phyloP scores from a whole-genome alignment of 2,113 vertebrate genomes.

The Arenaria interpres region DNA sequence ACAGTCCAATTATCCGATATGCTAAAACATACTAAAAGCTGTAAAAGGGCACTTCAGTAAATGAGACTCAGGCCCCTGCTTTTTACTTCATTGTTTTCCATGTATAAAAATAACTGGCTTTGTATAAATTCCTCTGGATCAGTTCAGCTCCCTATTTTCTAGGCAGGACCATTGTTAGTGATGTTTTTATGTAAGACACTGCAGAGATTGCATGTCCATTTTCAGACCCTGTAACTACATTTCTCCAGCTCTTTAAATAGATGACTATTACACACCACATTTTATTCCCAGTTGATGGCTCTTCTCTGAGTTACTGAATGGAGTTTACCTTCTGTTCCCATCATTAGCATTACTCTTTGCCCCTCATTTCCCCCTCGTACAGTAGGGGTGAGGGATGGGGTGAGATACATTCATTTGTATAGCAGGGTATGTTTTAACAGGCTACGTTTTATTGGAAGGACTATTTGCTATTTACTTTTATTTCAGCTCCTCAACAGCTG shows the following conservation, averaged over 20 bases:
- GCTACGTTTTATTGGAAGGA: background rate
- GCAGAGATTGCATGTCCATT: background rate
- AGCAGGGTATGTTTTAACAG: background rate
- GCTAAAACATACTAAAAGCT: background rate
- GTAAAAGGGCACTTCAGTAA: background rate
- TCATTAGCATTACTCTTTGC: background rate
- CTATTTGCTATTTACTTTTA: background rate
- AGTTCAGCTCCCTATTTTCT: background rate
- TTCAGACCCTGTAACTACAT: background rate
- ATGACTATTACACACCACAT: background rate
- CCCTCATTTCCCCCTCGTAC: background rate
- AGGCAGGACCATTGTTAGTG: background rate
- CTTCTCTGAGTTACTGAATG: background rate
- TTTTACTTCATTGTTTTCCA: background rate
- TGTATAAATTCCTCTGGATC: background rate
- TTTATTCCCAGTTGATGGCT: background rate
- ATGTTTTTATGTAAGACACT: background rate
- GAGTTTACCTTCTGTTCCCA: background rate
- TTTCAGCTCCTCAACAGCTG: slow-evolving; percentile 55
- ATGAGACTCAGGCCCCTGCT: background rate
- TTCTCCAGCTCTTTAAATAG: background rate
- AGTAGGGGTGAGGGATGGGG: background rate
- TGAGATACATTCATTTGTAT: background rate
- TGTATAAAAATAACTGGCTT: background rate
- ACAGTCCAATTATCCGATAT: background rate